These are phyloP conservation scores for Megaceryle alcyon DNA, from an alignment of 2,797 vertebrate genomes.

Conservation along the genomic window DNA sequence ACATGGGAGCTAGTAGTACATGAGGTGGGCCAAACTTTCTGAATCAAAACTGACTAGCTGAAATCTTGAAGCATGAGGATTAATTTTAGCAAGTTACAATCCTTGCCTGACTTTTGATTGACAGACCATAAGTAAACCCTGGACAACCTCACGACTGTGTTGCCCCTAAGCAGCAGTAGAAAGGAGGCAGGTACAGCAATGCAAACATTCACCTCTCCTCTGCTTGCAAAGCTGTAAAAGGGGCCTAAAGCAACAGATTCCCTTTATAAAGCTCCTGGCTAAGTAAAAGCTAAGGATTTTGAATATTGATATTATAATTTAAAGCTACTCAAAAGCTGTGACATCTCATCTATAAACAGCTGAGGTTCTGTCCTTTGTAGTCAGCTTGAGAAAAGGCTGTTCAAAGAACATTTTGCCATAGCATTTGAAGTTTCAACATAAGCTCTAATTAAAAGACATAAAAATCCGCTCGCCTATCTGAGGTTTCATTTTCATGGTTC, in stretches of 20 bases:
- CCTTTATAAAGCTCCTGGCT: background rate
- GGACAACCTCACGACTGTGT: background rate
- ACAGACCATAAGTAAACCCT: background rate
- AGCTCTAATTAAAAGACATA: constrained; percentile 63
- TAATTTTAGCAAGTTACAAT: background rate
- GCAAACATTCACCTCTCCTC: background rate
- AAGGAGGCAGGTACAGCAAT: background rate
- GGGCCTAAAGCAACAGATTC: background rate
- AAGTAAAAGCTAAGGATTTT: background rate
- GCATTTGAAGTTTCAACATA: constrained; percentile 19
- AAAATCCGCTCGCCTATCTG: constrained; percentile 12
- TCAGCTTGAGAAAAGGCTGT: background rate
- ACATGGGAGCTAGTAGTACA: background rate
- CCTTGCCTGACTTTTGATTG: background rate
- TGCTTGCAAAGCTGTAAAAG: background rate
- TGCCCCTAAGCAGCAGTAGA: background rate
- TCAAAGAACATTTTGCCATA: background rate
- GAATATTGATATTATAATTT: background rate
- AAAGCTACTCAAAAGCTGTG: background rate
- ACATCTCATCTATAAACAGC: background rate
- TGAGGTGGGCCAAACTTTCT: background rate
- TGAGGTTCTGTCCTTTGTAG: background rate
- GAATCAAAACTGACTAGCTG: background rate
- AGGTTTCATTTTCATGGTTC: constrained; percentile 59
- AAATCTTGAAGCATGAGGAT: background rate